Evolutionary conservation across 2,797 vertebrate genomes (phyloP).

Genomic region (Macropodus opercularis): DNA sequence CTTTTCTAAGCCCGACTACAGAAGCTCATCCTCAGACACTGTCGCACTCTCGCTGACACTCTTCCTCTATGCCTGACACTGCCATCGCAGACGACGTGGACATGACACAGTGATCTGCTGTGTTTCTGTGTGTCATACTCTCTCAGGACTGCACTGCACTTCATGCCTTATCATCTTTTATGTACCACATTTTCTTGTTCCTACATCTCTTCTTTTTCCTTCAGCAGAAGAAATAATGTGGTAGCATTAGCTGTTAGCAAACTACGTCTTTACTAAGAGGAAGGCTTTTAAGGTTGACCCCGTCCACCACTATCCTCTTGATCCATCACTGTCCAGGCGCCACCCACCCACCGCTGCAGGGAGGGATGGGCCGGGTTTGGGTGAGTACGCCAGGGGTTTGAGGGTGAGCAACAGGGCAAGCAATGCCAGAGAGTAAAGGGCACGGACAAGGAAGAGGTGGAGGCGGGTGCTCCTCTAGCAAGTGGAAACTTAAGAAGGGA

Average conservation of each 20-base stretch:
- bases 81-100: slow-evolving; percentile 33
- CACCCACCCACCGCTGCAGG: slow-evolving; percentile 25
- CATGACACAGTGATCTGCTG: slow-evolving; percentile 50
- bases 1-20: slow-evolving; percentile 64
- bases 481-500: slow-evolving; percentile 86
- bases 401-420: slow-evolving; percentile 59
- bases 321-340: slow-evolving; percentile 13
- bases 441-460: slow-evolving; percentile 47
- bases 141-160: slow-evolving; percentile 14
- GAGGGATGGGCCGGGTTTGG: slow-evolving; percentile 64
- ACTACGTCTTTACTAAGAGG: slow-evolving; percentile 24
- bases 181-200: not conserved
- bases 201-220: slow-evolving; percentile 1
- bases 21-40: slow-evolving; percentile 62
- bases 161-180: slow-evolving; percentile 16
- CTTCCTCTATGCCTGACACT: slow-evolving; percentile 36
- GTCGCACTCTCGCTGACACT: slow-evolving; percentile 33
- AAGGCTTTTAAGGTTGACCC: slow-evolving; percentile 49
- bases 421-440: slow-evolving; percentile 70
- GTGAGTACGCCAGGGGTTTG: slow-evolving; percentile 60
- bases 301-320: slow-evolving; percentile 15
- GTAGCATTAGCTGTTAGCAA: slow-evolving; percentile 61
- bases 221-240: slow-evolving; percentile 69
- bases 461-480: slow-evolving; percentile 66
- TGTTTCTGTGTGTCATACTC: slow-evolving; percentile 32